Percentiles rank a stretch among this genome's conserved stretches.
Conservation (phyloP, 1,140 invertebrate species). For the Mya arenaria region DNA sequence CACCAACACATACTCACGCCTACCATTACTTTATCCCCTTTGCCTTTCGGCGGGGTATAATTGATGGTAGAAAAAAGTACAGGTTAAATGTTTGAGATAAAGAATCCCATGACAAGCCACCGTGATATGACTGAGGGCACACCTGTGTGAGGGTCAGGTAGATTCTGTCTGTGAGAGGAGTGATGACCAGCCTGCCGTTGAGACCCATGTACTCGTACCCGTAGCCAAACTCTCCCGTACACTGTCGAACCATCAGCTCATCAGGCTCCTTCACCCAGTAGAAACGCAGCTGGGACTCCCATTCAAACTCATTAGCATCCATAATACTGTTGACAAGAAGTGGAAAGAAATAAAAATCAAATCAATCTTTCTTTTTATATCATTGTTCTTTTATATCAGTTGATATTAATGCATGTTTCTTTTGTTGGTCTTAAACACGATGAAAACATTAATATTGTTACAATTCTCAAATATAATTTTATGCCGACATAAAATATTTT, state of each 20-base stretch:
- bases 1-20: too few relatives aligned
- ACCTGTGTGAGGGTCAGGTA: slow-evolving; percentile 93
- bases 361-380: neutral
- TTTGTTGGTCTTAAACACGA: too few relatives aligned
- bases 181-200: slow-evolving; percentile 94
- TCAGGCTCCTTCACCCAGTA: slow-evolving; percentile 93
- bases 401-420: too few relatives aligned
- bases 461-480: too few relatives aligned
- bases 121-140: neutral
- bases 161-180: slow-evolving; percentile 94
- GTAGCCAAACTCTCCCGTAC: slow-evolving; percentile 92
- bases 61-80: too few relatives aligned
- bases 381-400: neutral
- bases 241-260: slow-evolving; percentile 91
- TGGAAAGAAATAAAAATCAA: too few relatives aligned
- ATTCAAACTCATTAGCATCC: slow-evolving; percentile 92
- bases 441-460: too few relatives aligned
- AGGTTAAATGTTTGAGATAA: too few relatives aligned
- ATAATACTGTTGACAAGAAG: slow-evolving; percentile 86
- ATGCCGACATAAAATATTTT: too few relatives aligned
- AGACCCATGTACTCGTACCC: slow-evolving; percentile 97
- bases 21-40: too few relatives aligned
- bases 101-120: neutral
- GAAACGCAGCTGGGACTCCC: slow-evolving; percentile 95
- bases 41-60: too few relatives aligned